Conservation (phyloP, 2,888 invertebrate species). For the Tholera decimalis region DNA sequence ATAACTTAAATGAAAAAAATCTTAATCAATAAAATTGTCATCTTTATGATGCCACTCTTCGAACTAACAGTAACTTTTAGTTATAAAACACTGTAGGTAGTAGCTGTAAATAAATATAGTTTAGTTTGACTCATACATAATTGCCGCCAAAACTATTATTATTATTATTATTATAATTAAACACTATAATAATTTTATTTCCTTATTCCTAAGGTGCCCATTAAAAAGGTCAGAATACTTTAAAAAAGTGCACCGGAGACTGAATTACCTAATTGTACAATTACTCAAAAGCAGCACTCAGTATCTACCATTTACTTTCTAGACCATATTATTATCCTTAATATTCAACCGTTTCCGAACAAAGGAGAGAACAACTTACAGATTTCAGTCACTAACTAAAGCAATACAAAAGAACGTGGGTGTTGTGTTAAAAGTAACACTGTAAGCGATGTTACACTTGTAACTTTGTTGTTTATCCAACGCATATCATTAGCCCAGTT, state of each 20-base stretch:
- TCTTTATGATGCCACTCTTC: no score
- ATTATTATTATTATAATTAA: not conserved
- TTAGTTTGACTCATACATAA: not conserved
- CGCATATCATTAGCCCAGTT: conserved; percentile 73
- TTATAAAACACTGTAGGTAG: no score
- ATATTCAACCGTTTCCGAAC: conserved; percentile 42
- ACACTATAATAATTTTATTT: not conserved
- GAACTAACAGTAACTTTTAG: not conserved
- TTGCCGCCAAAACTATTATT: not conserved
- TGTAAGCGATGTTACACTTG: conserved; percentile 53
- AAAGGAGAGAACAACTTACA: conserved; percentile 42
- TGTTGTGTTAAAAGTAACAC: conserved; percentile 46
- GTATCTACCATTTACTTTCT: conserved; percentile 39
- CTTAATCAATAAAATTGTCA: no score
- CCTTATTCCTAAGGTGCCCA: not conserved
- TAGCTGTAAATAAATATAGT: no score
- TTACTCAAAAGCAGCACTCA: conserved; percentile 36
- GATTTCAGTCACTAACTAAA: conserved; percentile 40
- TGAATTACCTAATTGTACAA: not conserved
- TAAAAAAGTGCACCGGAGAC: conserved; percentile 5
- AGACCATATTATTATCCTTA: conserved; percentile 31
- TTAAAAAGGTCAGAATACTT: not conserved
- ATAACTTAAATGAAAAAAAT: no score
- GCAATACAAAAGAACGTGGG: conserved; percentile 56
- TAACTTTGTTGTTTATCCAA: conserved; percentile 64